Conservation (phyloP, 2,888 invertebrate genomes). For the Cantharis flavilabris region DNA sequence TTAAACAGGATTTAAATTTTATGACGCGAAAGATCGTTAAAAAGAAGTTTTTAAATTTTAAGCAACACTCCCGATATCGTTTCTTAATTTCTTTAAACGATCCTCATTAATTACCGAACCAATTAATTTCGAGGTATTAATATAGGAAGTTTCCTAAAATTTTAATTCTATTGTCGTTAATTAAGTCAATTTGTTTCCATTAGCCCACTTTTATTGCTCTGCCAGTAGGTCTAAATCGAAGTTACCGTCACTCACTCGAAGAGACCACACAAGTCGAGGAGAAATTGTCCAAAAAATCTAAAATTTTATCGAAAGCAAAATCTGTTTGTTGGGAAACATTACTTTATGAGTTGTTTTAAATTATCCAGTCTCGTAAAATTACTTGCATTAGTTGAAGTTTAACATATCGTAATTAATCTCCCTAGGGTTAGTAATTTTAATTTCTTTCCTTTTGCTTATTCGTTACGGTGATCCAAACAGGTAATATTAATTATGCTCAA, state of each 20-base stretch:
- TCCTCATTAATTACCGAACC: neutral
- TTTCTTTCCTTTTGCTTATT: neutral
- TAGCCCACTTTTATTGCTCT: slow-evolving; percentile 15
- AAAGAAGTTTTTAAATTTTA: neutral
- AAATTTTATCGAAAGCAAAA: neutral
- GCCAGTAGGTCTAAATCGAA: neutral
- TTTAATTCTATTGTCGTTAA: slow-evolving; percentile 3
- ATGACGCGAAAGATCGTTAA: neutral
- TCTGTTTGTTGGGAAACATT: neutral
- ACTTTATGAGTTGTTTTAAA: neutral
- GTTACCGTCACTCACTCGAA: slow-evolving; percentile 23
- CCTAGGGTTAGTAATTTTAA: neutral
- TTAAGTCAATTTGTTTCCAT: slow-evolving; percentile 18
- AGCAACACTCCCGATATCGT: neutral
- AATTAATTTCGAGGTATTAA: neutral
- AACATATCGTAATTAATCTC: neutral
- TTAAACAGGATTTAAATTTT: neutral
- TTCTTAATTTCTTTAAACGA: neutral
- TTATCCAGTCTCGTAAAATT: neutral
- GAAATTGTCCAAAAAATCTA: neutral
- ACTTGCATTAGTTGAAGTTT: neutral
- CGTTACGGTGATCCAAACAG: neutral
- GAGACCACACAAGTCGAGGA: slow-evolving; percentile 34
- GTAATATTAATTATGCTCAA: neutral
- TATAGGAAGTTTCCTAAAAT: neutral